phyloP scores from a whole-genome alignment of 2,113 vertebrate species.

The Heptranchias perlo region DNA sequence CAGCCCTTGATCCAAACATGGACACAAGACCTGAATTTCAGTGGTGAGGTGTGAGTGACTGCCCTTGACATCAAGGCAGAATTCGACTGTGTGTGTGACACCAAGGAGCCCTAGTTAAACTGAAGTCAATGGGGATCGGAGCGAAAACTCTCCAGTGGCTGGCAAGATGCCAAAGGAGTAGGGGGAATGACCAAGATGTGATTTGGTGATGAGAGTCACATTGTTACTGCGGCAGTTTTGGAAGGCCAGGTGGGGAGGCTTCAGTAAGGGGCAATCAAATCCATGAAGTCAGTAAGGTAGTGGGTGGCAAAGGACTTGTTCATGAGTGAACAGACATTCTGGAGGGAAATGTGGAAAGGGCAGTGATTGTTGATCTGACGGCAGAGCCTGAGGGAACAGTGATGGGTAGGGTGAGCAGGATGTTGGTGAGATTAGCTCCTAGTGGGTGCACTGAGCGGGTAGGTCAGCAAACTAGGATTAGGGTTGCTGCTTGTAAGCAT shows the following conservation, averaged over 20 bases:
- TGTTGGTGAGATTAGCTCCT: not conserved
- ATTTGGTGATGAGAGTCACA: too few species aligned
- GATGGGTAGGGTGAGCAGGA: not conserved
- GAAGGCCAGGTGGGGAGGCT: not conserved
- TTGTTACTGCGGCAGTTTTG: too few species aligned
- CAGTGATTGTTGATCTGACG: not conserved
- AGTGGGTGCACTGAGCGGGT: not conserved
- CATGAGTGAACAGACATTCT: not conserved
- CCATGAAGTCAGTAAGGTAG: not conserved
- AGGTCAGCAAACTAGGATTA: not conserved
- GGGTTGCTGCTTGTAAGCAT: not conserved
- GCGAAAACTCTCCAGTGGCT: too few species aligned
- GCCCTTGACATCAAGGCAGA: too few species aligned
- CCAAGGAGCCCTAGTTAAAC: too few species aligned
- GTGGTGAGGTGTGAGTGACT: too few species aligned
- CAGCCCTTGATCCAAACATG: too few species aligned
- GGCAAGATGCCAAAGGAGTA: too few species aligned
- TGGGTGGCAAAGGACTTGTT: not conserved
- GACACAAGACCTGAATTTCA: too few species aligned
- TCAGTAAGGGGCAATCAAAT: not conserved
- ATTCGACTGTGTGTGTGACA: too few species aligned
- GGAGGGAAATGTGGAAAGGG: not conserved
- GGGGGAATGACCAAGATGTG: too few species aligned
- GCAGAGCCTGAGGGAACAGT: not conserved
- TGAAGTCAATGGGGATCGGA: too few species aligned